These are phyloP conservation scores for Pygoscelis antarcticus DNA, from an alignment of 2,113 vertebrate genomes.

Conservation along the genomic window DNA sequence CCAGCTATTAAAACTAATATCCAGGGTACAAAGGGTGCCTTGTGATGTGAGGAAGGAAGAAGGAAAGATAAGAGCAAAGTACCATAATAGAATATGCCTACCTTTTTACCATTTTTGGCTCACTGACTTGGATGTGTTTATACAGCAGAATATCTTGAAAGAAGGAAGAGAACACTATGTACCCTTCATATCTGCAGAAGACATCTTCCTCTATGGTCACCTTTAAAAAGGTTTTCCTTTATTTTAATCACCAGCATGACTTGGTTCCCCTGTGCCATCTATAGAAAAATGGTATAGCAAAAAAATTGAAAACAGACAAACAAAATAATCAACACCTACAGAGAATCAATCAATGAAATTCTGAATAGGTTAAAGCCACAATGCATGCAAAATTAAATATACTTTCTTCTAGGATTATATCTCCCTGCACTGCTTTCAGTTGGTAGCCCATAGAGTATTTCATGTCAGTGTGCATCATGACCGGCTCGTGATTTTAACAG, in stretches of 20 bases:
- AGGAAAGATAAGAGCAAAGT: background rate
- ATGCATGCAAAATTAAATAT: background rate
- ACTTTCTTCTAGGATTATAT: background rate
- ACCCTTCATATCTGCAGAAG: background rate
- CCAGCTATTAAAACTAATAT: background rate
- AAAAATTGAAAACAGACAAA: background rate
- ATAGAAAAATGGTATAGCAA: background rate
- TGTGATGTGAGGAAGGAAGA: background rate
- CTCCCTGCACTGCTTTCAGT: background rate
- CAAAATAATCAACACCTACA: background rate
- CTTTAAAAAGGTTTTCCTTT: background rate
- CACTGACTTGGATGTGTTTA: background rate
- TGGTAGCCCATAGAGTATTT: background rate
- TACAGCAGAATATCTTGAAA: background rate
- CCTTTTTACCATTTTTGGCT: background rate
- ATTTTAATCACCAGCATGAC: background rate
- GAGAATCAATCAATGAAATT: background rate
- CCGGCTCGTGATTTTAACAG: background rate
- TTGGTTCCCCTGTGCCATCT: background rate
- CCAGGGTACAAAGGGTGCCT: background rate
- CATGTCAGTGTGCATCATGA: background rate
- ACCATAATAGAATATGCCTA: background rate
- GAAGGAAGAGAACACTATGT: background rate
- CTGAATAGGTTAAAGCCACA: background rate
- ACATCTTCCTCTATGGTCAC: background rate